Evolutionary conservation across 2,113 vertebrate genomes (phyloP).

Genomic region (Amazona guildingii): DNA sequence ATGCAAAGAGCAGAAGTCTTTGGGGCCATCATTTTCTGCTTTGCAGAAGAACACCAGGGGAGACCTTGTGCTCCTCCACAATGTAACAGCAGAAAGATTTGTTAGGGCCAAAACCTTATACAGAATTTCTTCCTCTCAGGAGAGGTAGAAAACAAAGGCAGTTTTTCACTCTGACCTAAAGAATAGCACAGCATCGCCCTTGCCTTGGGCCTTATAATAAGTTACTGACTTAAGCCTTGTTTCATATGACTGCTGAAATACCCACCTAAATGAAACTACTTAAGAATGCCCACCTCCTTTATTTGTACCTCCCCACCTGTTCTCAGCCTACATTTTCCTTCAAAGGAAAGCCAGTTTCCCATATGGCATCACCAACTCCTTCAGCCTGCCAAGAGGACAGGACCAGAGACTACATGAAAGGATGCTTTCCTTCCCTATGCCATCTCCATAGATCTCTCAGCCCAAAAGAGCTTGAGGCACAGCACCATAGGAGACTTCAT

Average conservation of each 20-base stretch:
- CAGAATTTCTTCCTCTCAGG: not conserved
- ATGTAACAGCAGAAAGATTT: not conserved
- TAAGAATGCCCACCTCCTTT: not conserved
- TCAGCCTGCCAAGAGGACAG: not conserved
- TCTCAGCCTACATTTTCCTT: not conserved
- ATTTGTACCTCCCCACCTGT: not conserved
- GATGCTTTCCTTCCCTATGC: not conserved
- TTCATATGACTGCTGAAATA: not conserved
- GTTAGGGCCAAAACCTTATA: not conserved
- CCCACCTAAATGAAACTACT: not conserved
- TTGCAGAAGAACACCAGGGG: not conserved
- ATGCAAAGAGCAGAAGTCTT: not conserved
- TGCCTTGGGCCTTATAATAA: not conserved
- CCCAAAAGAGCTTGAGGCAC: not conserved
- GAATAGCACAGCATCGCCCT: not conserved
- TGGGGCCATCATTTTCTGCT: not conserved
- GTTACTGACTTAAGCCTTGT: not conserved
- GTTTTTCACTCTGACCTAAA: not conserved
- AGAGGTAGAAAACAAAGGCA: not conserved
- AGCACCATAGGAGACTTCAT: not conserved
- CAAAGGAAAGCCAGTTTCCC: not conserved
- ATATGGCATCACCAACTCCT: not conserved
- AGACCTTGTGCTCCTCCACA: not conserved
- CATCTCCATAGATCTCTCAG: not conserved
- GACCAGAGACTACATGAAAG: not conserved